Conservation (phyloP, 2,797 vertebrate genomes). For the Cyprinella venusta region DNA sequence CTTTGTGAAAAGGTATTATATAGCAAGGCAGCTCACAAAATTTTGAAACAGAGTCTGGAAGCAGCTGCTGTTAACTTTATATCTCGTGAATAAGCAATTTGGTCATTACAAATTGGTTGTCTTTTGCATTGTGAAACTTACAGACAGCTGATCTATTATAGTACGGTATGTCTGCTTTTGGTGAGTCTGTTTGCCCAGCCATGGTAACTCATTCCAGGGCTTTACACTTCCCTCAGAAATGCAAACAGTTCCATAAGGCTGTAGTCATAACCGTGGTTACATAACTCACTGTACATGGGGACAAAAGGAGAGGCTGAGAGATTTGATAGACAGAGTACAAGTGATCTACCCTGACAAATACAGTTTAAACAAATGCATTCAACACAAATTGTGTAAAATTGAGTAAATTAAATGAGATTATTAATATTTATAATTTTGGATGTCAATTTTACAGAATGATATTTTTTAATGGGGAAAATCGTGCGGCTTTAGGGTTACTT, state of each 20-base stretch:
- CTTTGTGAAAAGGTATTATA: background rate
- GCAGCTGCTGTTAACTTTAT: background rate
- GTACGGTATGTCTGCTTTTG: constrained; percentile 26
- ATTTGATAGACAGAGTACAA: constrained; percentile 8
- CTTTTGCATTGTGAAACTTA: background rate
- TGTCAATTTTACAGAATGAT: background rate
- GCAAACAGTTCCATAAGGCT: constrained; percentile 50
- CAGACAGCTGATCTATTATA: background rate
- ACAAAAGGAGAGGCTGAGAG: constrained; percentile 11
- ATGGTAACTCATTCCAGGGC: constrained; percentile 52
- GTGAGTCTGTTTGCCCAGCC: constrained; percentile 41
- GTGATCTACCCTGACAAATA: background rate
- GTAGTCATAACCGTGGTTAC: constrained; percentile 58
- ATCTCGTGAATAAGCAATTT: background rate
- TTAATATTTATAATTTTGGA: background rate
- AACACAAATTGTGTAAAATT: background rate
- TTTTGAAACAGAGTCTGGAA: background rate
- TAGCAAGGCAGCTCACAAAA: background rate
- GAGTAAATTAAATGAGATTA: background rate
- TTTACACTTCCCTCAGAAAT: constrained; percentile 61
- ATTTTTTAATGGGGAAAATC: background rate
- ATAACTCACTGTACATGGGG: constrained; percentile 63
- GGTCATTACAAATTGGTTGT: background rate
- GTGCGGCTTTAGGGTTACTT: background rate
- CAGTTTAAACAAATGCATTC: background rate